Conservation (phyloP, 2,888 invertebrate species). For the Netelia virgata region DNA sequence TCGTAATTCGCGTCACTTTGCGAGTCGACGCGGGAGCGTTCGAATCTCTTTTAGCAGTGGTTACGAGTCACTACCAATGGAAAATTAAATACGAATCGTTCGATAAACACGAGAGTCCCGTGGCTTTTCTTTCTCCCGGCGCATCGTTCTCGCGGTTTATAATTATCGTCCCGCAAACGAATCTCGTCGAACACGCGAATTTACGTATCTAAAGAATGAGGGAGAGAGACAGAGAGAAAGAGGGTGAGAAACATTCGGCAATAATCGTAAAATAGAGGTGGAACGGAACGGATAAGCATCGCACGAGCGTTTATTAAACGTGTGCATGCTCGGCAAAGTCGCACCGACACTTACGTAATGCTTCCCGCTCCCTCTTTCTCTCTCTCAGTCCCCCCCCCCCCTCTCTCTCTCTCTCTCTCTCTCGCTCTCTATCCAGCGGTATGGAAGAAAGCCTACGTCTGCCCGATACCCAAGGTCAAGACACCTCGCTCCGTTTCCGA, state of each 20-base stretch:
- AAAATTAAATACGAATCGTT: slow-evolving; percentile 43
- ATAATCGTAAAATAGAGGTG: slow-evolving; percentile 70
- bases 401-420: neutral
- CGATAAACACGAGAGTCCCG: slow-evolving; percentile 48
- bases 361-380: slow-evolving; percentile 3
- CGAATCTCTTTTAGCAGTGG: neutral
- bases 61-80: slow-evolving; percentile 8
- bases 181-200: slow-evolving; percentile 40
- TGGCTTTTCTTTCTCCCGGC: neutral
- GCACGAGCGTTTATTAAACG: slow-evolving; percentile 62
- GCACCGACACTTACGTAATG: slow-evolving; percentile 53
- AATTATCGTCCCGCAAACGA: slow-evolving; percentile 57
- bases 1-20: neutral
- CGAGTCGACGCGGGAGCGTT: slow-evolving; percentile 10
- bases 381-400: neutral
- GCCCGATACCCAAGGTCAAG: no score
- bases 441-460: no score
- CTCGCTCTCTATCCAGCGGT: no score
- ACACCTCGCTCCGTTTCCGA: no score
- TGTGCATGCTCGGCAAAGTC: slow-evolving; percentile 29
- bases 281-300: slow-evolving; percentile 61
- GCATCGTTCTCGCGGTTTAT: slow-evolving; percentile 44
- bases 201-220: slow-evolving; percentile 27
- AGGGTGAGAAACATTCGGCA: slow-evolving; percentile 61
- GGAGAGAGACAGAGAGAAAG: slow-evolving; percentile 17